Conservation (phyloP, 2,797 vertebrate species). For the Nyctalus aviator region DNA sequence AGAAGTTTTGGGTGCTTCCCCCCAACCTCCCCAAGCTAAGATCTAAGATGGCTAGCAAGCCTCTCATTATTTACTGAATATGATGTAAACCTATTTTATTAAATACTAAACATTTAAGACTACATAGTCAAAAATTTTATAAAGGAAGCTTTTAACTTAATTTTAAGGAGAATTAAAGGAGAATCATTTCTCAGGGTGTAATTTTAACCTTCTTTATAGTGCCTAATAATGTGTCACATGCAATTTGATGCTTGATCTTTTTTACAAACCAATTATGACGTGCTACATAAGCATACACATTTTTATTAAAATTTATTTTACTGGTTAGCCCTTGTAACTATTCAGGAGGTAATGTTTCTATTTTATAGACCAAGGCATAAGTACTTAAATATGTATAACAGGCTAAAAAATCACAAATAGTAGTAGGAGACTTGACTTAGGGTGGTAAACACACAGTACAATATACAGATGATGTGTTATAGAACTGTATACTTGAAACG, state of each 20-base stretch:
- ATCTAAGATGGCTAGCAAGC: slow-evolving; percentile 42
- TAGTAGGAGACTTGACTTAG: not conserved
- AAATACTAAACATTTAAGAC: slow-evolving; percentile 44
- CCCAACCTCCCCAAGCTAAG: not conserved
- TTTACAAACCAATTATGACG: not conserved
- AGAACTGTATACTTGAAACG: not conserved
- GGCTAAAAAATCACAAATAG: not conserved
- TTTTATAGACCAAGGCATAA: slow-evolving; percentile 21
- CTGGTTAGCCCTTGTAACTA: not conserved
- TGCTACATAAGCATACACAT: not conserved
- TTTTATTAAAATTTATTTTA: slow-evolving; percentile 22
- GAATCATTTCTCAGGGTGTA: not conserved
- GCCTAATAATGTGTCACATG: not conserved
- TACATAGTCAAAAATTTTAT: slow-evolving; percentile 22
- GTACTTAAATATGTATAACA: not conserved
- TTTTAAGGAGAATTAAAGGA: slow-evolving; percentile 23
- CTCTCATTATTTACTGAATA: slow-evolving; percentile 14
- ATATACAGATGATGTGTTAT: not conserved
- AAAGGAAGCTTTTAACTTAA: slow-evolving; percentile 13
- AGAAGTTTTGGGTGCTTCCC: not conserved
- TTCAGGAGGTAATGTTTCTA: not conserved
- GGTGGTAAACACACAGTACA: not conserved
- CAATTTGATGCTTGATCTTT: not conserved
- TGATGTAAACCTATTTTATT: slow-evolving; percentile 43
- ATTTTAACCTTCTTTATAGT: slow-evolving; percentile 27